A percentile compares a stretch with the other conserved stretches of the same genome.
These are phyloP conservation scores for Dicroscelio sp. DNA, from an alignment of 2,888 invertebrate genomes.

Conservation along the genomic window DNA sequence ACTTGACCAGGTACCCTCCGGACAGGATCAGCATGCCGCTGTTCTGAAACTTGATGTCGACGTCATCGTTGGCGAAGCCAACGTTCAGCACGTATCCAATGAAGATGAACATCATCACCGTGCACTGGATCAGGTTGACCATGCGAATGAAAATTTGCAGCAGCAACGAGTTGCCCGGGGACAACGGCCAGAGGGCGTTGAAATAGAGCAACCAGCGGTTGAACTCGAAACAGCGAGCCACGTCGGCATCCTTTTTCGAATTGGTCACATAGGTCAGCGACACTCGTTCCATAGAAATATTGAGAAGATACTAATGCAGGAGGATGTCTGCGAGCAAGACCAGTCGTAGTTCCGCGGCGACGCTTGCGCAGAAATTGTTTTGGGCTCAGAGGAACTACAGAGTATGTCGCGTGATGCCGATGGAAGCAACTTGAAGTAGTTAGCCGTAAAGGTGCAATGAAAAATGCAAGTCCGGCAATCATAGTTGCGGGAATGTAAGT, in stretches of 20 bases:
- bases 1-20: not conserved
- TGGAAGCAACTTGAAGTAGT: no score
- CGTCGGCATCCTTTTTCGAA: not conserved
- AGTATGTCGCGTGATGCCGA: no score
- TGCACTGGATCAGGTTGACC: not conserved
- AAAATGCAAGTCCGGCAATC: no score
- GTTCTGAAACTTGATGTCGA: not conserved
- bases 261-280: not conserved
- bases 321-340: not conserved
- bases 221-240: not conserved
- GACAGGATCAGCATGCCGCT: not conserved
- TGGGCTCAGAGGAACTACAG: no score
- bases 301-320: not conserved
- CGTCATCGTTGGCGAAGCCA: not conserved
- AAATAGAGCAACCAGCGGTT: not conserved
- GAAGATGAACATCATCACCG: not conserved
- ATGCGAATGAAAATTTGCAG: not conserved
- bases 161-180: not conserved
- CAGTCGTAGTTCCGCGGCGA: not conserved
- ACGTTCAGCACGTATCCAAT: not conserved
- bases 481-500: no score
- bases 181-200: not conserved
- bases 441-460: no score
- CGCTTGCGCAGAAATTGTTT: slow-evolving; percentile 32
- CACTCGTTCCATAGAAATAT: not conserved